Evolutionary conservation across 2,888 invertebrate species (phyloP).

Genomic region (Strigamia crassipes): DNA sequence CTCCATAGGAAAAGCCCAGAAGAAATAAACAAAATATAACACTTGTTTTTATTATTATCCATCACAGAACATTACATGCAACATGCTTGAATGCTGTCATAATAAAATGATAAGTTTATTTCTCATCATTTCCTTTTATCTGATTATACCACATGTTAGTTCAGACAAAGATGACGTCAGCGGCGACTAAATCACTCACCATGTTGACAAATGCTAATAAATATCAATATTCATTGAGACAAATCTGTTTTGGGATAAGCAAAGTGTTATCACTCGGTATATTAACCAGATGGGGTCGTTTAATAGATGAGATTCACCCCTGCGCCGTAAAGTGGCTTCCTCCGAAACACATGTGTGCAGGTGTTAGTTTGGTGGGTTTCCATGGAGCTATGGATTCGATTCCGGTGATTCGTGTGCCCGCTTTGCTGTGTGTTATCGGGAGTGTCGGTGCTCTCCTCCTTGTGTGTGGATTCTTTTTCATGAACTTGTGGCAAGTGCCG

Average conservation of each 20-base stretch:
- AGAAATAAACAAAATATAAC: neutral
- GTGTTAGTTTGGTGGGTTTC: neutral
- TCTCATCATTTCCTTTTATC: too few species aligned
- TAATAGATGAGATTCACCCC: neutral
- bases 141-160: neutral
- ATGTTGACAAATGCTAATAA: too few species aligned
- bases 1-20: neutral
- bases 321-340: neutral
- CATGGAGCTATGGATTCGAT: neutral
- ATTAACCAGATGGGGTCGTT: neutral
- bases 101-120: too few species aligned
- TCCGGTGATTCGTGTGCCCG: neutral
- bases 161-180: neutral
- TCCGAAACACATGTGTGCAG: neutral
- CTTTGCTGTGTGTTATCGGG: neutral
- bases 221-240: too few species aligned
- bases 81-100: too few species aligned
- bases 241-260: neutral
- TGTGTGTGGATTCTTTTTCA: neutral
- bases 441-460: neutral
- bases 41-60: too few species aligned
- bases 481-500: constrained; percentile 29
- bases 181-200: too few species aligned
- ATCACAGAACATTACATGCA: too few species aligned
- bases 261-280: too few species aligned